Evolutionary conservation across 2,888 invertebrate genomes (phyloP).

Genomic region (Poecilobothrus nobilitatus): DNA sequence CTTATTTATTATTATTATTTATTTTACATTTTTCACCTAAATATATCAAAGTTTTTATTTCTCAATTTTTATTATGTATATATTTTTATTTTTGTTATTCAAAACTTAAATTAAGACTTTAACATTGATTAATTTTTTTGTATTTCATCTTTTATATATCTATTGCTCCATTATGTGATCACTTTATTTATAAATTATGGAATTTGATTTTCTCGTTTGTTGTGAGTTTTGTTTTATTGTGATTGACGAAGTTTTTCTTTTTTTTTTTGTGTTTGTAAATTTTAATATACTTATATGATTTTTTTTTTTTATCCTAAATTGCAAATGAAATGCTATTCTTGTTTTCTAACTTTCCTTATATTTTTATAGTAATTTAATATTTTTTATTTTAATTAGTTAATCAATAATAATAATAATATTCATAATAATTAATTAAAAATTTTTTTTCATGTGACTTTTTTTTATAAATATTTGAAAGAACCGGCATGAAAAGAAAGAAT

Average conservation of each 20-base stretch:
- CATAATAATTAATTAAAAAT: neutral
- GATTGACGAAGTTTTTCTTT: neutral
- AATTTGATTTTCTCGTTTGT: neutral
- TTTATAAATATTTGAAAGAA: neutral
- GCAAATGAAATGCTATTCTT: too few species aligned
- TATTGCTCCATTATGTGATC: neutral
- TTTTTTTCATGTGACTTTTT: neutral
- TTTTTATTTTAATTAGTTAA: neutral
- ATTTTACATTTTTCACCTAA: constrained; percentile 5
- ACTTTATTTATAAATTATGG: neutral
- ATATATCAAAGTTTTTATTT: neutral
- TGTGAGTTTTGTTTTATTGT: neutral
- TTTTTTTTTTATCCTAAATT: neutral
- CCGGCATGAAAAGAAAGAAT: too few species aligned
- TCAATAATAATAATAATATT: neutral
- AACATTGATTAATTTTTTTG: neutral
- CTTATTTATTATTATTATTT: neutral
- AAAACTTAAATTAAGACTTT: neutral
- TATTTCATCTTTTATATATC: neutral
- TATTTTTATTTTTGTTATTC: neutral
- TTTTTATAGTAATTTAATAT: neutral
- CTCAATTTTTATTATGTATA: neutral
- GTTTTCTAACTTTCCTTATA: neutral
- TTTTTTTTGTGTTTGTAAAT: neutral
- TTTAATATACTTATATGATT: too few species aligned